Evolutionary conservation across 2,888 invertebrate genomes (phyloP), one percentile per base, ranked within the genome.

Genomic region (Lasiommata megera): DNA sequence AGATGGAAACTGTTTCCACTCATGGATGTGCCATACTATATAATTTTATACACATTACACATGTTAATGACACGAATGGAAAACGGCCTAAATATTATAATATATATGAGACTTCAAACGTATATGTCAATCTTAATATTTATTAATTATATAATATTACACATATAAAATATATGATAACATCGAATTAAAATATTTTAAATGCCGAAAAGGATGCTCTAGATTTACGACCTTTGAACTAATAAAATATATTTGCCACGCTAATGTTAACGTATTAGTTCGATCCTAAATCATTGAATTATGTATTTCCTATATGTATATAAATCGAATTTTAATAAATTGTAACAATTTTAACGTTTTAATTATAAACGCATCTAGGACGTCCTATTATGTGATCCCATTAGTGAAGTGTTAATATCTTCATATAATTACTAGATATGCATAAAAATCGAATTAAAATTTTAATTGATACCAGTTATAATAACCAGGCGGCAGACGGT

Each of bases 301-400:
- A 38, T 9, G 38, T 52, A 52, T 41, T 52, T 52, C 52, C 41
- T 52, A 18, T 46, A 11, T 29, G 41, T 18, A 16, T 51, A 51
- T 17, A 29, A 51, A 51, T 51, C 16, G 6, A 29, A 17, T 52
- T 41, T 52, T 17, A 52, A 41, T 38, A 31, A 23, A 51, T 12
- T 28, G 18, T 16, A 8, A 16, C 3, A 16, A 38, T 51, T 38
- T 28, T 40, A 28, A 51, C 28, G 51, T 28, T 51, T 28, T 28
- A 51, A 50, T 50, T 23, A 29, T 51, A 9, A 38, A 43, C 18
- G 23, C 11, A 48, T 9, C 37, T 17, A 47, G 29, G 44, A 29
- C 29, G 29, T 44, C 44, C 44, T 44, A 8, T 40, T 8, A 17
- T 18, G 18, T 17, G 18, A 40, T 18, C 18, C 17, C 40, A 18